Percentiles rank a stretch among this genome's conserved stretches.
Evolutionary conservation across 2,888 invertebrate species (phyloP).

Genomic region (Drosophila tanythrix): DNA sequence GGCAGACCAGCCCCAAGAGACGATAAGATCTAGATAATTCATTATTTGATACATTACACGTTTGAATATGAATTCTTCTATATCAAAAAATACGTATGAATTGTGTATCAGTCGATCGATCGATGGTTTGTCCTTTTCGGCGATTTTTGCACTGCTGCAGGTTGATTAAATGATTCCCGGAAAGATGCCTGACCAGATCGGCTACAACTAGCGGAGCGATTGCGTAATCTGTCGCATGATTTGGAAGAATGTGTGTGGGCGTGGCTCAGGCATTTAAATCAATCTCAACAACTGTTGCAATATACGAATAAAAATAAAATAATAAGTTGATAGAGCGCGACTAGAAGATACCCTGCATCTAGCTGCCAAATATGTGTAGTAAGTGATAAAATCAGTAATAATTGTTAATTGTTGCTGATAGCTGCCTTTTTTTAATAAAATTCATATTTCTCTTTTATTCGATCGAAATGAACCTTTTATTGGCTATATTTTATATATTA

Average conservation of each 20-base stretch:
- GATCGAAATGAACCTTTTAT: not conserved
- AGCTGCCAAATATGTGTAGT: not conserved
- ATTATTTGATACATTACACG: not conserved
- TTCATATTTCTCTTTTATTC: not conserved
- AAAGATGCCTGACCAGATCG: not conserved
- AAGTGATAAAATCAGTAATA: not conserved
- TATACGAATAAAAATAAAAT: not conserved
- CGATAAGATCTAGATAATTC: not conserved
- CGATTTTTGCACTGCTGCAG: not conserved
- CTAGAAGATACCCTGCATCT: not conserved
- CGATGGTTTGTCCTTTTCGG: not conserved
- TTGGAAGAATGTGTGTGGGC: not conserved
- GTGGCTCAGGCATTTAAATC: conserved; percentile 1
- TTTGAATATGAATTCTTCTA: not conserved
- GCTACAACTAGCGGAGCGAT: not conserved
- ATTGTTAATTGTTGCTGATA: not conserved
- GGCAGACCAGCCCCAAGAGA: not conserved
- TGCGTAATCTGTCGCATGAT: not conserved
- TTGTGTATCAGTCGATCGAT: not conserved
- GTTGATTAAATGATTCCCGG: not conserved
- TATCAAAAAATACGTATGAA: not conserved
- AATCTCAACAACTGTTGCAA: not conserved
- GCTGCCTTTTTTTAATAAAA: not conserved
- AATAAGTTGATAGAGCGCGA: not conserved
- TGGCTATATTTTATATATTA: not conserved